phyloP scores from a whole-genome alignment of 2,113 vertebrate genomes.

The Fregata magnificens region DNA sequence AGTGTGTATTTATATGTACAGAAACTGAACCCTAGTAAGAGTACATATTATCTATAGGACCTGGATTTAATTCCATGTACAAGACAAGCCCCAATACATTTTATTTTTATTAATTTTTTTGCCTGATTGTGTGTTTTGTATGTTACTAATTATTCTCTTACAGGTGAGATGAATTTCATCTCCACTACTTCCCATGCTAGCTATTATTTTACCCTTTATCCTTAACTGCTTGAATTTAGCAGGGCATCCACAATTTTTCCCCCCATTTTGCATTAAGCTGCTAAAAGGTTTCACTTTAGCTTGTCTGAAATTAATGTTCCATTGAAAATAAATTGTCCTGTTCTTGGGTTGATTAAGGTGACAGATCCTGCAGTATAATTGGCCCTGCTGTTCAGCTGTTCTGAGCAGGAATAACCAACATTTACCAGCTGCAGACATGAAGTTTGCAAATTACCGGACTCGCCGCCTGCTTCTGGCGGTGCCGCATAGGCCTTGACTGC shows the following conservation, averaged over 20 bases:
- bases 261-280: not conserved
- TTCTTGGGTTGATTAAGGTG: not conserved
- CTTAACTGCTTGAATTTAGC: not conserved
- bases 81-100: not conserved
- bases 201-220: not conserved
- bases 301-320: conserved; percentile 21
- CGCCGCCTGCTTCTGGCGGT: not conserved
- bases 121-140: not conserved
- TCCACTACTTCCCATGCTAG: not conserved
- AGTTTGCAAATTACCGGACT: fast-evolving
- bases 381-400: not conserved
- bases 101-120: not conserved
- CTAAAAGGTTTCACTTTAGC: not conserved
- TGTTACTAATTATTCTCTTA: not conserved
- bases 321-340: not conserved
- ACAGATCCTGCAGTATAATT: not conserved
- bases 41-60: too few relatives aligned
- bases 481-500: fast-evolving
- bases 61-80: not conserved
- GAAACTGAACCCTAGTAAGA: not conserved
- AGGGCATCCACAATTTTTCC: not conserved
- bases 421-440: not conserved
- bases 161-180: not conserved
- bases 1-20: not conserved
- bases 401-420: not conserved